phyloP scores from a whole-genome alignment of 2,113 vertebrate genomes.

The Neodontobutis hainanensis region DNA sequence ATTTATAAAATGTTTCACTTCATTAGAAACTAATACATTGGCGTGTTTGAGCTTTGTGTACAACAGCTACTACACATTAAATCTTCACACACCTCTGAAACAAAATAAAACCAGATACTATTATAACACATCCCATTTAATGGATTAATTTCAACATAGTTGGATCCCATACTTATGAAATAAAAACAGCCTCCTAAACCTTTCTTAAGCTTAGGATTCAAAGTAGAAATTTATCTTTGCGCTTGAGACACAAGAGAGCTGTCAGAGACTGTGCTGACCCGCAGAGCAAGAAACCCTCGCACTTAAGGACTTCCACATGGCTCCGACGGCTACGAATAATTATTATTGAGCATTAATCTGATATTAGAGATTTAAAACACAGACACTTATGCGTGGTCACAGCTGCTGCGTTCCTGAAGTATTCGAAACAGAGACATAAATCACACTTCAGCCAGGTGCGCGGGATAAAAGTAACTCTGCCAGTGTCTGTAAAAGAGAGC shows the following conservation, averaged over 20 bases:
- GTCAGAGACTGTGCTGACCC: slow-evolving; percentile 47
- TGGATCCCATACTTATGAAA: slow-evolving; percentile 25
- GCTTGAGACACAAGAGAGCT: slow-evolving; percentile 41
- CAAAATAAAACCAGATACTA: not conserved
- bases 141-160: slow-evolving; percentile 41
- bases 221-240: slow-evolving; percentile 38
- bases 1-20: too few relatives aligned
- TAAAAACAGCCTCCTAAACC: slow-evolving; percentile 37
- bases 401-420: slow-evolving; percentile 59
- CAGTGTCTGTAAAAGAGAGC: slow-evolving; percentile 12
- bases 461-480: slow-evolving; percentile 41
- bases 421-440: slow-evolving; percentile 65
- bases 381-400: slow-evolving; percentile 20
- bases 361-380: slow-evolving; percentile 25
- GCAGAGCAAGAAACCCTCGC: slow-evolving; percentile 38
- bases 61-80: too few relatives aligned
- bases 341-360: slow-evolving; percentile 40
- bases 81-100: not conserved
- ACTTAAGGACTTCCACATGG: slow-evolving; percentile 67
- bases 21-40: too few relatives aligned
- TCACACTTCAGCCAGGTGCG: slow-evolving; percentile 64
- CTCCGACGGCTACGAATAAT: slow-evolving; percentile 39
- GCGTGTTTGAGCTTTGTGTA: too few relatives aligned
- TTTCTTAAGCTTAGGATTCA: slow-evolving; percentile 20
- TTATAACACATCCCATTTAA: slow-evolving; percentile 8